Percentiles rank a stretch among this genome's conserved stretches.
Conservation (phyloP, 2,113 vertebrate genomes). For the Vombatus ursinus region DNA sequence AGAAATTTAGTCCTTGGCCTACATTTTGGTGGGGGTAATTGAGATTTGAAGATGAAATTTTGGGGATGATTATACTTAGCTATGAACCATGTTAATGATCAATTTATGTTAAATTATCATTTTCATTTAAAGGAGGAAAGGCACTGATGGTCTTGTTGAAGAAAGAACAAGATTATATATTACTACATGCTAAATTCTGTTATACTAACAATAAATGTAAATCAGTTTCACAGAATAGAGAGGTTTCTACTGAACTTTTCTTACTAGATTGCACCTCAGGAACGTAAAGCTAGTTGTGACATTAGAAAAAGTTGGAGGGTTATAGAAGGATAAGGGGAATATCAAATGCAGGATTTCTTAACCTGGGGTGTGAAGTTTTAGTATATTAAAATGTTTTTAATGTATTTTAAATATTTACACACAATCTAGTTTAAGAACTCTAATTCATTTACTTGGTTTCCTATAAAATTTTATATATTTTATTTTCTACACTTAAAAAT, state of each 20-base stretch:
- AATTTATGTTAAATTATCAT: conserved; percentile 21
- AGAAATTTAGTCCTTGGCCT: not conserved
- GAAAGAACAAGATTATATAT: not conserved
- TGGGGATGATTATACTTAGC: not conserved
- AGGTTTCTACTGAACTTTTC: not conserved
- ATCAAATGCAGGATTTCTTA: not conserved
- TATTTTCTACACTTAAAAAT: too few species aligned
- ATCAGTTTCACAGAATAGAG: not conserved
- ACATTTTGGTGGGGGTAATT: conserved; percentile 17
- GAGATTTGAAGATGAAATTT: not conserved
- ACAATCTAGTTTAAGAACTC: too few species aligned
- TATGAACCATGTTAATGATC: conserved; percentile 19
- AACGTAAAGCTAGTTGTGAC: not conserved
- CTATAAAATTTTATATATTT: too few species aligned
- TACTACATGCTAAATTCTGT: not conserved
- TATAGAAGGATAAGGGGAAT: not conserved
- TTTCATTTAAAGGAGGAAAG: not conserved
- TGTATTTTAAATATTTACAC: too few species aligned
- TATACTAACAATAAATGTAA: not conserved
- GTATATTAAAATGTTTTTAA: too few species aligned
- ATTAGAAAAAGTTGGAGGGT: not conserved
- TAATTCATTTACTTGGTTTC: too few species aligned
- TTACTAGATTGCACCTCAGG: not conserved
- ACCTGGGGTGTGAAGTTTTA: too few species aligned
- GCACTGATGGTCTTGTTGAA: not conserved